Conservation (phyloP, 2,113 vertebrate species). For the Bombycilla garrulus region DNA sequence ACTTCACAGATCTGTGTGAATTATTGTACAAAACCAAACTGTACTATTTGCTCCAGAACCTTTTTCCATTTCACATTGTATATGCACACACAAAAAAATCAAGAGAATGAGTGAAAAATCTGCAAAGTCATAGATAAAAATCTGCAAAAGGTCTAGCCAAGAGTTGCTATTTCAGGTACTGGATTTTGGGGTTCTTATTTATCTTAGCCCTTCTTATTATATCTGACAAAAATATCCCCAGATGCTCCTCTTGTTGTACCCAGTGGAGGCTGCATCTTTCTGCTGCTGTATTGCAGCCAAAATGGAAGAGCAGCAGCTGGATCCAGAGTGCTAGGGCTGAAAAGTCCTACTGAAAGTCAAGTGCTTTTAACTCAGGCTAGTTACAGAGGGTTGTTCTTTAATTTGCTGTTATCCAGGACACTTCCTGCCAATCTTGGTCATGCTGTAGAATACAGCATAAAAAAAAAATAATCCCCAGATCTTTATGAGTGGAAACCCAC, state of each 20-base stretch:
- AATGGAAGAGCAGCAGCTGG: neutral
- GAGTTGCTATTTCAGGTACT: neutral
- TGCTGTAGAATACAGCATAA: neutral
- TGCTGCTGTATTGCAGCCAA: neutral
- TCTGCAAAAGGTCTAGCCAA: neutral
- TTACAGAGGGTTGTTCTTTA: neutral
- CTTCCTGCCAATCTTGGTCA: neutral
- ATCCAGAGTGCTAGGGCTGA: neutral
- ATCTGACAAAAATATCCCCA: neutral
- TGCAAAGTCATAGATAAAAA: neutral
- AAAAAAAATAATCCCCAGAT: rapidly evolving
- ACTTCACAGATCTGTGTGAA: neutral
- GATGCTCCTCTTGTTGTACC: neutral
- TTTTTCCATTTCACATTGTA: neutral
- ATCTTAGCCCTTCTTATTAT: neutral
- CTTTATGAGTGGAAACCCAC: neutral
- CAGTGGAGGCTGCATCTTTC: neutral
- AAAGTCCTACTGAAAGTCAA: neutral
- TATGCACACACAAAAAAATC: neutral
- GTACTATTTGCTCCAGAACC: neutral
- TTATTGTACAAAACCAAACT: neutral
- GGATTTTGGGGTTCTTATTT: neutral
- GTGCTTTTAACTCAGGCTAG: neutral
- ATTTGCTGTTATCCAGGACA: neutral
- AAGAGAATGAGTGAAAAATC: neutral